Evolutionary conservation across 2,113 vertebrate species (phyloP).

Genomic region (Cyphomyrus discorhynchus): DNA sequence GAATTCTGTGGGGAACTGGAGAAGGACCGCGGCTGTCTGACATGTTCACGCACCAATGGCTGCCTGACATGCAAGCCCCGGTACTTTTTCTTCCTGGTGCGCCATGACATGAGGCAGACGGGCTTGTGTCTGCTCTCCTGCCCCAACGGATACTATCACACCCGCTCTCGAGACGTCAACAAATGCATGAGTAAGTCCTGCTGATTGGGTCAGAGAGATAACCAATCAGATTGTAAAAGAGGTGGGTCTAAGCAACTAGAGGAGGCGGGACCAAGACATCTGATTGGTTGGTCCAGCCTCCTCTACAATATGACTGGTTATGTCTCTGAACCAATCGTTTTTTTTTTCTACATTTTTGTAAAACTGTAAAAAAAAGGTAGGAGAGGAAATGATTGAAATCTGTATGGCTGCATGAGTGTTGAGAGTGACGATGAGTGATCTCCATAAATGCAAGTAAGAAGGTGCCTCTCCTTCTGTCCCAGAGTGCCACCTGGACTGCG

Average conservation of each 20-base stretch:
- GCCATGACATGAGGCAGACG: constrained; percentile 93
- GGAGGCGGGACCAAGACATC: not conserved
- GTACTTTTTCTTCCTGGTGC: constrained; percentile 94
- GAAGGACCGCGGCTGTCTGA: constrained; percentile 80
- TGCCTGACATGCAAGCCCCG: constrained; percentile 93
- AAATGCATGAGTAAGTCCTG: constrained; percentile 88
- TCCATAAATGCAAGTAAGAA: not conserved
- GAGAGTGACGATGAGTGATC: not conserved
- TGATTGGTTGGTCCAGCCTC: not conserved
- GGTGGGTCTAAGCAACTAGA: too few relatives aligned
- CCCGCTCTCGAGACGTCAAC: constrained; percentile 88
- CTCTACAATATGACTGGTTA: not conserved
- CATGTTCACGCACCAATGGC: constrained; percentile 94
- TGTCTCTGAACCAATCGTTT: not conserved
- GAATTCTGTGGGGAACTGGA: not conserved
- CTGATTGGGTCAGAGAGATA: not conserved
- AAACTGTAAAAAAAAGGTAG: not conserved
- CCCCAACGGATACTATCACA: constrained; percentile 89
- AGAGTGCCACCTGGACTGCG: constrained; percentile 97
- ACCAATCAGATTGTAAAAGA: too few relatives aligned
- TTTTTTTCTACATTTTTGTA: not conserved
- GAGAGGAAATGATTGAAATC: not conserved
- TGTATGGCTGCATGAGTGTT: not conserved
- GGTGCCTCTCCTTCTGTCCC: constrained; percentile 50
- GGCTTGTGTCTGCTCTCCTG: constrained; percentile 93